phyloP scores from a whole-genome alignment of 37 sponge, comb jelly and placozoan species.

The Aplysina aerophoba region DNA sequence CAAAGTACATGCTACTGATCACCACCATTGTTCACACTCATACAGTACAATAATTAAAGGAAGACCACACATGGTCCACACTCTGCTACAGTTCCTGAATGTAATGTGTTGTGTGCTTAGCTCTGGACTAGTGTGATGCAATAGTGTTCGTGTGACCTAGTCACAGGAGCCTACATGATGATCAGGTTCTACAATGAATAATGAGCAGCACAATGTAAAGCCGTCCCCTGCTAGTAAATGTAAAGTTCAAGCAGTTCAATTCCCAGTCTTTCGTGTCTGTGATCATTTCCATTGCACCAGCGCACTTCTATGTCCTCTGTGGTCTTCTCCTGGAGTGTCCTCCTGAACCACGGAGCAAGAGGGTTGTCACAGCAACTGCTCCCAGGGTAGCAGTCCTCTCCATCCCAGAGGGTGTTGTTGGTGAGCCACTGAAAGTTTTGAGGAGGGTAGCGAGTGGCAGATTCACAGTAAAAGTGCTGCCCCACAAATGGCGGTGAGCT shows the following conservation, averaged over 20 bases:
- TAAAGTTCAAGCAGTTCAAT: constrained; percentile 21
- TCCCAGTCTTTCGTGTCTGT: background rate
- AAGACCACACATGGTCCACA: too few relatives aligned
- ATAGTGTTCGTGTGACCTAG: too few relatives aligned
- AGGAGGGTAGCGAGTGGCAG: background rate
- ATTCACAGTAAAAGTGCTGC: background rate
- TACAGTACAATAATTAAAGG: too few relatives aligned
- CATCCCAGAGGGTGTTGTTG: constrained; percentile 19
- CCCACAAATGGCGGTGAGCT: constrained; percentile 1
- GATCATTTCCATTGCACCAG: background rate
- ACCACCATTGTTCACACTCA: too few relatives aligned
- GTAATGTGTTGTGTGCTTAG: too few relatives aligned
- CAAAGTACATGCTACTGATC: too few relatives aligned
- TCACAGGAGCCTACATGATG: too few relatives aligned
- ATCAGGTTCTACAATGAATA: too few relatives aligned
- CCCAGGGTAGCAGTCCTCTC: constrained; percentile 15
- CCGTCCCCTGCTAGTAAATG: constrained; percentile 2
- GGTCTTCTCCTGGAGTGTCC: background rate
- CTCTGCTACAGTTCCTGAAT: too few relatives aligned
- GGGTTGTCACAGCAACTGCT: constrained; percentile 17
- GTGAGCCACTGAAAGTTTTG: background rate
- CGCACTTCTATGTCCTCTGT: constrained; percentile 21
- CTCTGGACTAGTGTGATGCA: too few relatives aligned
- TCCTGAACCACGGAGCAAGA: constrained; percentile 24
- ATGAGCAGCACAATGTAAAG: too few relatives aligned